Evolutionary conservation across 2,888 invertebrate genomes (phyloP).

Genomic region (Phymatocera aterrima): DNA sequence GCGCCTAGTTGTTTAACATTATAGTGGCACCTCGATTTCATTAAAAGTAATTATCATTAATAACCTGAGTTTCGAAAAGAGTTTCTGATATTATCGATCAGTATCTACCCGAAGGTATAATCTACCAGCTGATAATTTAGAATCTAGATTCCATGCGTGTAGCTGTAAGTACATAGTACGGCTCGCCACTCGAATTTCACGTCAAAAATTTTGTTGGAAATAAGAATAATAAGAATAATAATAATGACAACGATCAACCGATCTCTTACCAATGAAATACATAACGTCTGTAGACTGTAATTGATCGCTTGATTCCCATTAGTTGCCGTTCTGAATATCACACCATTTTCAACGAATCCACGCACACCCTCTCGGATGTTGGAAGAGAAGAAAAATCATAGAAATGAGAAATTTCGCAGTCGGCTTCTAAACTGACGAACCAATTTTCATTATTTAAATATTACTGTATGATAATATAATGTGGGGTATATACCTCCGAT

Average conservation of each 20-base stretch:
- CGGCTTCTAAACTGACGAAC: conserved; percentile 16
- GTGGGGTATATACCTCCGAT: too few relatives aligned
- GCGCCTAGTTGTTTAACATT: too few relatives aligned
- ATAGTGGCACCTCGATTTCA: neutral
- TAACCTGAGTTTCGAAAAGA: conserved; percentile 41
- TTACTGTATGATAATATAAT: neutral
- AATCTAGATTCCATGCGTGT: too few relatives aligned
- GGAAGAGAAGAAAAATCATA: neutral
- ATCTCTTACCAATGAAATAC: too few relatives aligned
- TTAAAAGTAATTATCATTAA: conserved; percentile 24
- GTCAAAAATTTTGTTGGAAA: neutral
- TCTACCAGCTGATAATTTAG: neutral
- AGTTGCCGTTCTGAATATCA: neutral
- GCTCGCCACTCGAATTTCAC: conserved; percentile 23
- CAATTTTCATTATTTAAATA: neutral
- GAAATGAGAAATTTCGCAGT: neutral
- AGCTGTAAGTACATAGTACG: neutral
- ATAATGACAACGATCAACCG: neutral
- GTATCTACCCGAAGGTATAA: neutral
- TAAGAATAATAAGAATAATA: neutral
- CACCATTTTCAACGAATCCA: neutral
- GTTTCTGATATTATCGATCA: neutral
- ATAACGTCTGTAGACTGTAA: too few relatives aligned
- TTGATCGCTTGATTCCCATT: conserved; percentile 43
- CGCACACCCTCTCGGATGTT: neutral